Base-by-base conservation (phyloP, 1,140 invertebrate species). In the Leguminivora glycinivorella region DNA sequence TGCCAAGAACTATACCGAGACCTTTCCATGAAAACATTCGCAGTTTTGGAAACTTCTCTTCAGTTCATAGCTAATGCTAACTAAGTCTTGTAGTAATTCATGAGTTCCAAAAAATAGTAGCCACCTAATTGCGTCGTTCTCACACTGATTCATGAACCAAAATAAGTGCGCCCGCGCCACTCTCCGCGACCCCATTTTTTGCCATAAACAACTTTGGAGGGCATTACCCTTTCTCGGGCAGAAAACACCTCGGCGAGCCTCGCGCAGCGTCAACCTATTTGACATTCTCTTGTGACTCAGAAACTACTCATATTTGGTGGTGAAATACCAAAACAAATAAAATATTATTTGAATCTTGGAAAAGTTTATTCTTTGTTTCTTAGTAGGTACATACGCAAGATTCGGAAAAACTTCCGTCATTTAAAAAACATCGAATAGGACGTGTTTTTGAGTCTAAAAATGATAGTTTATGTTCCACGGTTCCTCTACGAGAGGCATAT, bases 121-220 rank as follows among this genome's bases (percentile, higher is more conserved):
- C 5, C 2, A 4, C 5, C 43, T 73, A 70, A 73, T 70, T 56
- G 70, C 80, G 81, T 87, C 88, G 82, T 87, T 88, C 83, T 88
- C 83, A 82, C 81, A 84, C 81, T 90, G 87, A 90, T 89, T 90
- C 85, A 90, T 84, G 87, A 82, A 84, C 83, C 80, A 85, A 88
- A 89, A 88, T 89, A 85, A 89, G 83, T 85, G 70, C 87, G 83
- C 85, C 82, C 84, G 70, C 87, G 83, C 85, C 82, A 86, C 83
- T 88, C 84, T 87, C 78, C 71, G 82, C 84, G 88, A 85, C 86
- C 88, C 78, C 88, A 90, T 88, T 90, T 90, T 90, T 90, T 90
- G 85, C 87, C 82, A 87, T 86, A 90, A 90, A 89, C 88, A 89
- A 89, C 87, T 88, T 87, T 73, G 76, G 86, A 88, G 88, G 86